phyloP scores from a whole-genome alignment of 2,797 vertebrate genomes.

The Eidolon dupreanum region DNA sequence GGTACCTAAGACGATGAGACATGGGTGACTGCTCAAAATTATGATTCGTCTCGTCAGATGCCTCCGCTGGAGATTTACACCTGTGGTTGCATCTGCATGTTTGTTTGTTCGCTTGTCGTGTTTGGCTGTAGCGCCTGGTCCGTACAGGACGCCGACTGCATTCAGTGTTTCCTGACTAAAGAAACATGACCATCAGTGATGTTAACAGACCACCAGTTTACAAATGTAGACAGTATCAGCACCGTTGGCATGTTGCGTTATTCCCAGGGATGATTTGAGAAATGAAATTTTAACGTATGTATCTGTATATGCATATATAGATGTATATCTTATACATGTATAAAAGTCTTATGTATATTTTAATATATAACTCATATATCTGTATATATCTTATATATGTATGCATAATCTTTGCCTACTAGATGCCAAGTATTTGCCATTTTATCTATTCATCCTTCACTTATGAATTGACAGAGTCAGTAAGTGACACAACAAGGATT shows the following conservation, averaged over 20 bases:
- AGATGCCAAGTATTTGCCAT: background rate
- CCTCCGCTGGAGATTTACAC: background rate
- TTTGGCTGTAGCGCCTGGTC: background rate
- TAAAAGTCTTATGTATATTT: background rate
- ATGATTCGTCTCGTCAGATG: background rate
- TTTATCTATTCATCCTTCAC: background rate
- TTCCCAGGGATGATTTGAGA: background rate
- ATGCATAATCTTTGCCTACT: background rate
- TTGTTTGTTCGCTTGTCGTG: background rate
- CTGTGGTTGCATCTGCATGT: background rate
- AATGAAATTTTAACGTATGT: background rate
- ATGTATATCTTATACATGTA: background rate
- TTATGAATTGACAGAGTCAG: background rate
- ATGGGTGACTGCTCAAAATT: background rate
- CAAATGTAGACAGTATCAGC: background rate
- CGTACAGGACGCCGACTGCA: no score
- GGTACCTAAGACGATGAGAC: background rate
- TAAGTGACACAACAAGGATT: background rate
- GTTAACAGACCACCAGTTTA: background rate
- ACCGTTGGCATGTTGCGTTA: background rate
- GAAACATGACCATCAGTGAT: background rate
- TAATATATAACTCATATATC: background rate
- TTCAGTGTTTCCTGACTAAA: background rate
- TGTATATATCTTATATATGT: background rate
- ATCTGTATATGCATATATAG: background rate